Base-by-base conservation (phyloP, 2,797 vertebrate genomes). In the Pipistrellus pygmaeus region DNA sequence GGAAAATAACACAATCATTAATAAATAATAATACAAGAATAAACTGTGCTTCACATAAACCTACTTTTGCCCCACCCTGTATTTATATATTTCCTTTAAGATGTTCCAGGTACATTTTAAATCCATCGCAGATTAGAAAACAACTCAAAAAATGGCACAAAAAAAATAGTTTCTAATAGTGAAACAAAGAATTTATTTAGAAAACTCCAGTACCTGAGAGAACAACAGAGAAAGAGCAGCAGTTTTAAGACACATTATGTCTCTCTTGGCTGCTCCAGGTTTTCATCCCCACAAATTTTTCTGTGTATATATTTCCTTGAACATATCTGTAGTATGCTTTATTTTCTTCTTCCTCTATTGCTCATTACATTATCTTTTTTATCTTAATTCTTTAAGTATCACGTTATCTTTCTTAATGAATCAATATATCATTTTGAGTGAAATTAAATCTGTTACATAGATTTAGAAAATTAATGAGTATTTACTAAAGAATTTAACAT, bases 381-480 rank as follows among this genome's bases (percentile, higher is more conserved):
- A 5, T 1, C 10, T 85, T 17, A 9, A 80, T 44, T 64, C 10
- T 81, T 86, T 80, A 5, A 80, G 8, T 8, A 44, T 80, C 15
- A 62, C 9, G n/a, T 76, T 84, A 53, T 83, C 1, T 41, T 66
- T 32, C 41, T 21, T 68, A 51, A 81, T 51, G 8, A 77, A 84
- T 44, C 3, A 51, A 13, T 48, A 9, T 57, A 35, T n/a, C 6
- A 64, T 44, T 90, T 35, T 17, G 1, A 82, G 5, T 62, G 25
- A 68, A 60, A 35, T 69, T 60, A 71, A 87, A 66, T 51, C 17
- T 89, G 9, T 81, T 14, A 35, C 6, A 78, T 10, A 66, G 0
- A 66, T 66, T 82, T 92, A 83, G 18, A 73, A 93, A 82, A 78
- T 23, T 38, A 51, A 48, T 69, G 76, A 73, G 32, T 66, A 35